phyloP scores from a whole-genome alignment of 2,888 invertebrate genomes.

The Esperia sulphurella region DNA sequence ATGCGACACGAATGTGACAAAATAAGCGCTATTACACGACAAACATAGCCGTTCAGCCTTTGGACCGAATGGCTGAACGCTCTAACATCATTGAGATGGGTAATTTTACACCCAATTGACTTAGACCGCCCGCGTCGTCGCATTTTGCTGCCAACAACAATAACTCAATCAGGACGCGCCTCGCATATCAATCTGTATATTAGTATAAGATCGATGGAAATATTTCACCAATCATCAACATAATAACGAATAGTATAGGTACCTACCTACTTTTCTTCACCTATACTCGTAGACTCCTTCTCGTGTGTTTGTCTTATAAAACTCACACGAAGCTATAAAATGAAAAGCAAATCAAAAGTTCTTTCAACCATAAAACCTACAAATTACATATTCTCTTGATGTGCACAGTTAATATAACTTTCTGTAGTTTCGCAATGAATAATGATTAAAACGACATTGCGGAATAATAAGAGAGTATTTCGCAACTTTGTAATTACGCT shows the following conservation, averaged over 20 bases:
- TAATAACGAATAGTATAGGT: too few relatives aligned
- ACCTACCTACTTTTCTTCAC: too few relatives aligned
- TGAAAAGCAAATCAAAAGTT: too few relatives aligned
- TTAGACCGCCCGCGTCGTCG: slow-evolving; percentile 9
- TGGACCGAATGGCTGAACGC: slow-evolving; percentile 20
- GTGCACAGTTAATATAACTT: too few relatives aligned
- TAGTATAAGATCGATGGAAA: not conserved
- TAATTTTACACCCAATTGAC: slow-evolving; percentile 37
- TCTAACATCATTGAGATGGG: slow-evolving; percentile 24
- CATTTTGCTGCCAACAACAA: slow-evolving; percentile 10
- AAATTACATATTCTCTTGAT: too few relatives aligned
- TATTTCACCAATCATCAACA: not conserved
- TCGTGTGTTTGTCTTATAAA: too few relatives aligned
- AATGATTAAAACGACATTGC: not conserved
- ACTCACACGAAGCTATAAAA: too few relatives aligned
- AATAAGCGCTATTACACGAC: slow-evolving; percentile 60
- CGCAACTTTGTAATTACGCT: not conserved
- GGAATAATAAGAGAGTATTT: not conserved
- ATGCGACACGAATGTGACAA: slow-evolving; percentile 63
- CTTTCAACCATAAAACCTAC: too few relatives aligned
- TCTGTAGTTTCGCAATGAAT: too few relatives aligned
- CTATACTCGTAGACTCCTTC: too few relatives aligned
- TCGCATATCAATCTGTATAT: slow-evolving; percentile 3
- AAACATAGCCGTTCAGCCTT: slow-evolving; percentile 43
- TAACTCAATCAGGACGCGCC: slow-evolving; percentile 2